These are phyloP conservation scores for Drosophila sturtevanti DNA, from an alignment of 1,140 invertebrate genomes.

Conservation along the genomic window DNA sequence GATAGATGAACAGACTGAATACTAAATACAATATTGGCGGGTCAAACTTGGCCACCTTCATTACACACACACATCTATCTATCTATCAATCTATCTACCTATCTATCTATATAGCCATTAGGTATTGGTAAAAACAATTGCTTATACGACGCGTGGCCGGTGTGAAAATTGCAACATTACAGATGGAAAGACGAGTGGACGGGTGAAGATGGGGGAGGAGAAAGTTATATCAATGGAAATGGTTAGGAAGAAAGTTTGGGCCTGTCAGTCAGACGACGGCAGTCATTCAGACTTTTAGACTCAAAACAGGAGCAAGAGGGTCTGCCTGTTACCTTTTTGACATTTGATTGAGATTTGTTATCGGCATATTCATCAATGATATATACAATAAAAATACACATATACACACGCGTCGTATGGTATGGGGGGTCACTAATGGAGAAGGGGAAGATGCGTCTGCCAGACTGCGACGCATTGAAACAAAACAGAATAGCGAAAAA, in stretches of 20 bases:
- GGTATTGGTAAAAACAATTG: slow-evolving; percentile 72
- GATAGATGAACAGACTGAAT: not conserved
- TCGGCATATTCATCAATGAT: slow-evolving; percentile 83
- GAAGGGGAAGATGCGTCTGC: slow-evolving; percentile 15
- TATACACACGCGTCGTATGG: slow-evolving; percentile 17
- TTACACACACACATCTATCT: slow-evolving; percentile 21
- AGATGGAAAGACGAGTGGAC: slow-evolving; percentile 50
- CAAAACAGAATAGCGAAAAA: not conserved
- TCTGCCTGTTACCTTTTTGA: slow-evolving; percentile 82
- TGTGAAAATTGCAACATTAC: slow-evolving; percentile 82
- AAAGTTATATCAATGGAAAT: too few relatives aligned
- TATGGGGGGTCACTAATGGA: not conserved
- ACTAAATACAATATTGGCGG: slow-evolving; percentile 12
- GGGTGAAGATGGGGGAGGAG: too few relatives aligned
- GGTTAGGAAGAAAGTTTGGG: not conserved
- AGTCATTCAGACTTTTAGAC: too few relatives aligned
- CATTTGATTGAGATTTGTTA: slow-evolving; percentile 83
- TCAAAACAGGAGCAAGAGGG: slow-evolving; percentile 22
- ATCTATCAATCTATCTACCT: not conserved
- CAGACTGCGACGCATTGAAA: slow-evolving; percentile 61
- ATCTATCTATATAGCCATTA: too few relatives aligned
- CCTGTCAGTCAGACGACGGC: slow-evolving; percentile 29
- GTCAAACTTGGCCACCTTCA: not conserved
- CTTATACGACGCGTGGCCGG: slow-evolving; percentile 73
- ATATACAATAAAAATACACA: slow-evolving; percentile 81